Evolutionary conservation across 2,888 invertebrate species (phyloP).

Genomic region (Hyles lineata): DNA sequence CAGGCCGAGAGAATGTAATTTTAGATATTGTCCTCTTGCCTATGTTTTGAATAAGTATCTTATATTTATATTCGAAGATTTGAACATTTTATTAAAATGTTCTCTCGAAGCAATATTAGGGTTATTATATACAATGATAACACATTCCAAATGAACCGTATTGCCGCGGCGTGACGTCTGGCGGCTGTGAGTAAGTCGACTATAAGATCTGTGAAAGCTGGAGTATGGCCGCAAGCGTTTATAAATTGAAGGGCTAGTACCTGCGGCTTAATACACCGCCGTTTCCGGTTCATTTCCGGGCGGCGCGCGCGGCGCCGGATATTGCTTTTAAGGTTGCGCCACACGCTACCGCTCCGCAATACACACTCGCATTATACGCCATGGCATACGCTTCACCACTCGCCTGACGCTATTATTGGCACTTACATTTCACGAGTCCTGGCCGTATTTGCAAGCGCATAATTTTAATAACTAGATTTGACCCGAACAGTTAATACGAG

Average conservation of each 20-base stretch:
- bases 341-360: conserved; percentile 69
- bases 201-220: conserved; percentile 60
- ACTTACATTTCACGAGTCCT: conserved; percentile 1
- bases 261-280: conserved; percentile 85
- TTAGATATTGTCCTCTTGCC: conserved; percentile 73
- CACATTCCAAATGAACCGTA: conserved; percentile 71
- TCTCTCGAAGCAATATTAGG: too few species aligned
- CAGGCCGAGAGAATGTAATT: conserved; percentile 80
- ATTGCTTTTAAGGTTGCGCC: conserved; percentile 85
- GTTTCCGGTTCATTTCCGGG: conserved; percentile 86
- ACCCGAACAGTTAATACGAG: not conserved
- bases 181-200: conserved; percentile 56
- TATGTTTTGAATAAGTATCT: conserved; percentile 62
- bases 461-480: conserved; percentile 12
- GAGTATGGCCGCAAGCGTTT: conserved; percentile 79
- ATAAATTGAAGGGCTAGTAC: conserved; percentile 85
- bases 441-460: not conserved
- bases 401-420: not conserved
- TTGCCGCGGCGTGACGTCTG: conserved; percentile 64
- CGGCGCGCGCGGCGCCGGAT: conserved; percentile 84
- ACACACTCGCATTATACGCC: conserved; percentile 48
- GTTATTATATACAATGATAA: not conserved
- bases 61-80: conserved; percentile 46
- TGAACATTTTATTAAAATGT: conserved; percentile 48
- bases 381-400: conserved; percentile 24